These are phyloP conservation scores for Pterois miles DNA, from an alignment of 2,797 vertebrate species.

Conservation along the genomic window DNA sequence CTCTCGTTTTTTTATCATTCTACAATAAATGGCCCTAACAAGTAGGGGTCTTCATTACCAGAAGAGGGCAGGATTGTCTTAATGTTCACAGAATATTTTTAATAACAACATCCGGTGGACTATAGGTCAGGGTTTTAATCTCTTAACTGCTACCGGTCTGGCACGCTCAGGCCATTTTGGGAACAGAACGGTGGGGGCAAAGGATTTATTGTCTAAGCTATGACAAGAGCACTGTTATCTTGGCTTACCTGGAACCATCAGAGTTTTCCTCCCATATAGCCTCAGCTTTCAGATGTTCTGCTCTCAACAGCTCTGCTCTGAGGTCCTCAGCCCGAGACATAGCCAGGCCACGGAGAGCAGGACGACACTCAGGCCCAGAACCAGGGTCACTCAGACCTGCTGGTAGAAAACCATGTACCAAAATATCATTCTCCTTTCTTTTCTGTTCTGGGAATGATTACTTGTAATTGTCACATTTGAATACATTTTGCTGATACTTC, in stretches of 20 bases:
- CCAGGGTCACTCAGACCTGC: slow-evolving; percentile 65
- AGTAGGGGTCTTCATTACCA: slow-evolving; percentile 39
- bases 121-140: slow-evolving; percentile 59
- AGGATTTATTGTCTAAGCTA: slow-evolving; percentile 49
- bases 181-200: slow-evolving; percentile 14
- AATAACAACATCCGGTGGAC: slow-evolving; percentile 35
- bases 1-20: not conserved
- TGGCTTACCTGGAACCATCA: slow-evolving; percentile 74
- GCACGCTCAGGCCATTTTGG: slow-evolving; percentile 26
- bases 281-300: slow-evolving; percentile 83
- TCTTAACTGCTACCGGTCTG: slow-evolving; percentile 16
- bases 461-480: not conserved
- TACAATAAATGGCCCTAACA: not conserved
- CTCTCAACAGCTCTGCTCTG: slow-evolving; percentile 81
- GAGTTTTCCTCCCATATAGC: slow-evolving; percentile 79
- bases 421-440: not conserved
- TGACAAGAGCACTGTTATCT: slow-evolving; percentile 29
- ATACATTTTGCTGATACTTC: not conserved
- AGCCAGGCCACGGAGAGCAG: slow-evolving; percentile 57
- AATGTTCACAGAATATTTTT: slow-evolving; percentile 7
- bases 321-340: slow-evolving; percentile 80
- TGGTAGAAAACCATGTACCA: slow-evolving; percentile 9
- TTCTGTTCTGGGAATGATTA: not conserved
- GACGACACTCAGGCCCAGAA: slow-evolving; percentile 64
- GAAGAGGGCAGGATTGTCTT: slow-evolving; percentile 66